Evolutionary conservation across 2,797 vertebrate species (phyloP).

Genomic region (Crocodylus rhombifer): DNA sequence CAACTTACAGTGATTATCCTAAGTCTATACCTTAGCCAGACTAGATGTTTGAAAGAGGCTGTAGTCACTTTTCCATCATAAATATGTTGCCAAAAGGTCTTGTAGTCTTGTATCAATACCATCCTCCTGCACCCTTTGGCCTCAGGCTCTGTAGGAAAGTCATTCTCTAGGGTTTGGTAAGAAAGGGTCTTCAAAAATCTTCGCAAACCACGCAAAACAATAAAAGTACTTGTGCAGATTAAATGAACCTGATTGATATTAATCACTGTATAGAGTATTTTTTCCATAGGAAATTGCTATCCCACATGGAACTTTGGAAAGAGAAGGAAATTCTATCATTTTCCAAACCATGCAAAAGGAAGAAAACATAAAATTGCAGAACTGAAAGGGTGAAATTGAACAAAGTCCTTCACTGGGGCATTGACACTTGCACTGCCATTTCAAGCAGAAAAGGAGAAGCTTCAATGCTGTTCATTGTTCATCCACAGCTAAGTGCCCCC

Average conservation of each 20-base stretch:
- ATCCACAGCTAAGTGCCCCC: not conserved
- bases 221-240: conserved; percentile 57
- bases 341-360: conserved; percentile 49
- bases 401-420: too few relatives aligned
- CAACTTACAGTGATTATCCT: conserved; percentile 14
- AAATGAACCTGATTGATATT: conserved; percentile 62
- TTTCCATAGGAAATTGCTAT: conserved; percentile 77
- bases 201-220: not conserved
- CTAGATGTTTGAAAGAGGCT: not conserved
- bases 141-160: not conserved
- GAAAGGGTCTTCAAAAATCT: conserved; percentile 24
- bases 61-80: not conserved
- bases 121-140: not conserved
- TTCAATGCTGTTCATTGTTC: not conserved
- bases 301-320: conserved; percentile 75
- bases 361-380: conserved; percentile 22
- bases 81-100: conserved; percentile 21
- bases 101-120: conserved; percentile 8
- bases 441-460: not conserved
- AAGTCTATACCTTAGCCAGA: conserved; percentile 14
- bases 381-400: conserved; percentile 21
- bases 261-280: conserved; percentile 60
- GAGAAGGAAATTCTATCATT: conserved; percentile 32
- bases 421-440: not conserved
- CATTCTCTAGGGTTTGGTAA: not conserved